Evolutionary conservation across 2,888 invertebrate species (phyloP), one percentile per base, ranked within the genome.

Genomic region (Macrostomum cliftonense): DNA sequence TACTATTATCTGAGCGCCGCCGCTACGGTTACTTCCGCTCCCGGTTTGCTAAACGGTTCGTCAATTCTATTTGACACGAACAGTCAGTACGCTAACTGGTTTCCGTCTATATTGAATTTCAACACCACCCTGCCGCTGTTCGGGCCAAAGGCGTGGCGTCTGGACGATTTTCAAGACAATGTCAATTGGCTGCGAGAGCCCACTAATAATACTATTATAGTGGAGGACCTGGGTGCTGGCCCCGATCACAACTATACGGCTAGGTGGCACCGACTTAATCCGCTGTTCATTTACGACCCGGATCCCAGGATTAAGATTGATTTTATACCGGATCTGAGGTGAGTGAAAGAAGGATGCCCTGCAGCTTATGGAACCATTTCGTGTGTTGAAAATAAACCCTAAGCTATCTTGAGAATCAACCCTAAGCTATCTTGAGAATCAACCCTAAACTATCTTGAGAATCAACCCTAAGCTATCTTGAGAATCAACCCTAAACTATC

Each of bases 171-270:
- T 55, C 61, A 60, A 64, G 91, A 95, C 69, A 89, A 93, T 0
- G 86, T 91, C 47, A 93, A 93, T 73, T 71, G 85, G 58, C 84
- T 91, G 67, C 78, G 89, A 65, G 87, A 89, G 59, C 93, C 93
- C 0, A 93, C 93, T 0, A 74, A 89, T 63, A 87, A 87, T 61
- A 93, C 91, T 0, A 87, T 93, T 56, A 78, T 79, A 53, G 20
- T 43, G n/a, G 57, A 60, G 46, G 70, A 70, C 52, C 63, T 64
- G 47, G 77, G 78, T 0, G 81, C 81, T 5, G 83, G 84, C 43
- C 71, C 78, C 21, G 82, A 82, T 21, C 76, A 78, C 54, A 93
- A 93, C 71, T 95, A 95, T 64, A 83, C 88, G 0, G 80, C 82
- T 0, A 84, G 87, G 60, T 79, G 79, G 60, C 93, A 88, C 68